A percentile compares a stretch with the other conserved stretches of the same genome.
Evolutionary conservation across 2,113 vertebrate species (phyloP).

Genomic region (Phrynosoma blainvillii): DNA sequence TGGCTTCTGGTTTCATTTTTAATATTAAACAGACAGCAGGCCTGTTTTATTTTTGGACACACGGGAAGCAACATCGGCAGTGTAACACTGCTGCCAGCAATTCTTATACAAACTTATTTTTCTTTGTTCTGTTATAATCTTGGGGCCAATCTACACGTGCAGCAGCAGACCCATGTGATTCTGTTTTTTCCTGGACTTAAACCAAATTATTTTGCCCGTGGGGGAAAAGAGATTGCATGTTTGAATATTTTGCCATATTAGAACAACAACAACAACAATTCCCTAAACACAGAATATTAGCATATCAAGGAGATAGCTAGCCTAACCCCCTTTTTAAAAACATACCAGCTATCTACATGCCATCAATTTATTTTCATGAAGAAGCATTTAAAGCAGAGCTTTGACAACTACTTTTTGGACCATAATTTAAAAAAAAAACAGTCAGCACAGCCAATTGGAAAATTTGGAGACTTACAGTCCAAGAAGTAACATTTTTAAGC

Average conservation of each 20-base stretch:
- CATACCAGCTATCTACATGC: background rate
- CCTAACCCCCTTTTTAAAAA: background rate
- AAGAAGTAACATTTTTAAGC: too few species aligned
- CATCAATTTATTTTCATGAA: background rate
- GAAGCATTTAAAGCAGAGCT: background rate
- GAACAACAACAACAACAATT: background rate
- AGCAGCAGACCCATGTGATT: background rate
- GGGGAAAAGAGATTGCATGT: background rate
- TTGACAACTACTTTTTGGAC: too few species aligned
- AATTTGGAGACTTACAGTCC: too few species aligned
- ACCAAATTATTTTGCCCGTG: background rate
- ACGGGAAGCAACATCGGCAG: background rate
- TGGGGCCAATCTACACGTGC: background rate
- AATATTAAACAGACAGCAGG: conserved; percentile 7
- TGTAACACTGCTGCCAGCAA: conserved; percentile 5
- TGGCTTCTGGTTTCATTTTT: conserved; percentile 34
- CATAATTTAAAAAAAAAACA: too few species aligned
- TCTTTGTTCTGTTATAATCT: background rate
- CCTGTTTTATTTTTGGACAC: conserved; percentile 28
- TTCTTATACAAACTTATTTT: background rate
- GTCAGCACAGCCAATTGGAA: too few species aligned
- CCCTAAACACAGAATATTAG: background rate
- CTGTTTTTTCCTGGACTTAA: background rate
- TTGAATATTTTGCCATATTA: background rate
- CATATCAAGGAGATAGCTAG: background rate